A percentile compares a stretch with the other conserved stretches of the same genome.
Evolutionary conservation across 2,113 vertebrate genomes (phyloP).

Genomic region (Thomomys bottae): DNA sequence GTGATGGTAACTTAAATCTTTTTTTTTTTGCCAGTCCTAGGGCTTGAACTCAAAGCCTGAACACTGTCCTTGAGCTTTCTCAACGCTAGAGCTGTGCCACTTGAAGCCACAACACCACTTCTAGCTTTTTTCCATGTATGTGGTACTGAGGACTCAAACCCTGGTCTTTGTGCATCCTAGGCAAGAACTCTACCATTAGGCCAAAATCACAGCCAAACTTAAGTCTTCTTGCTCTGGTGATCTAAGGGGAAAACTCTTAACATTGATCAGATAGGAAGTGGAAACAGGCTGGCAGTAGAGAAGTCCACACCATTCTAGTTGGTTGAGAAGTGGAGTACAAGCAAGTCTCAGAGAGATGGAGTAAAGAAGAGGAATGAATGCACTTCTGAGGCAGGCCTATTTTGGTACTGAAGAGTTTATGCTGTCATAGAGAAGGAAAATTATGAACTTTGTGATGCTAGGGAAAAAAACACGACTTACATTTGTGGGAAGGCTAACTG

Average conservation of each 20-base stretch:
- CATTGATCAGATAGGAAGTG: too few relatives aligned
- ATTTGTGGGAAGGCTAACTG: not conserved
- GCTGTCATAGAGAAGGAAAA: not conserved
- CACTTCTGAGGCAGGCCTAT: not conserved
- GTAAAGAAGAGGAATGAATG: not conserved
- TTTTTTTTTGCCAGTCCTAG: too few relatives aligned
- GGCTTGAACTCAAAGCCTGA: too few relatives aligned
- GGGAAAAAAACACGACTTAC: not conserved
- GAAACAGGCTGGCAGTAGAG: not conserved
- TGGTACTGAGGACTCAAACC: too few relatives aligned
- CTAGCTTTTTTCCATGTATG: too few relatives aligned
- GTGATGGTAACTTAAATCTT: not conserved
- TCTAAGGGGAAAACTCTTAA: not conserved
- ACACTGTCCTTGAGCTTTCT: too few relatives aligned
- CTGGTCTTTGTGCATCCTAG: too few relatives aligned
- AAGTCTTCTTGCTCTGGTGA: not conserved
- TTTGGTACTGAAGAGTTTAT: not conserved
- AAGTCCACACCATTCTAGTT: not conserved
- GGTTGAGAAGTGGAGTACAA: conserved; percentile 39
- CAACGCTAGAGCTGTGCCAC: too few relatives aligned
- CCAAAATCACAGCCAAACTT: too few relatives aligned
- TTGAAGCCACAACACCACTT: too few relatives aligned
- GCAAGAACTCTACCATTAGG: too few relatives aligned
- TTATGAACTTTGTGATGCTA: not conserved
- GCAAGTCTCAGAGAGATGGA: conserved; percentile 6